phyloP scores from a whole-genome alignment of 2,797 vertebrate species.

The Pelodytes ibericus region DNA sequence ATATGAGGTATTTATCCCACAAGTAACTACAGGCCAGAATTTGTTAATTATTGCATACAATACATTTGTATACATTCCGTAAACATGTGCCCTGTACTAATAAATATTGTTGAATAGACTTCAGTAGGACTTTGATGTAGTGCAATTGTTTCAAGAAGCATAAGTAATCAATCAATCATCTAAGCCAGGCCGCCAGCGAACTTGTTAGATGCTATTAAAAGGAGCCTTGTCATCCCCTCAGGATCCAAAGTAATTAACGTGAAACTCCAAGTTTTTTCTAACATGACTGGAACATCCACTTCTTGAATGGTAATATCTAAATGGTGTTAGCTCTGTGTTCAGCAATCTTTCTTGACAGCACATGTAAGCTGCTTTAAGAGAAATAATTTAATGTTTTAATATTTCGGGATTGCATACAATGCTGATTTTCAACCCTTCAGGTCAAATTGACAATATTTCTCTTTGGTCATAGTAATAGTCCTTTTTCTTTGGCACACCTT shows the following conservation, averaged over 20 bases:
- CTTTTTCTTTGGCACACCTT: not conserved
- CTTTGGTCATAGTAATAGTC: not conserved
- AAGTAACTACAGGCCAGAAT: not conserved
- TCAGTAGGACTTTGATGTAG: not conserved
- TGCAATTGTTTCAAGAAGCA: constrained; percentile 6
- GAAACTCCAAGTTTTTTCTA: too few species aligned
- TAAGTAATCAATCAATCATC: constrained; percentile 1
- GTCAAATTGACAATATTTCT: not conserved
- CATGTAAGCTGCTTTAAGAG: too few species aligned
- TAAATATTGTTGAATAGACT: constrained; percentile 15
- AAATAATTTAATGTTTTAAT: not conserved
- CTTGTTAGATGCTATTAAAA: constrained; percentile 9
- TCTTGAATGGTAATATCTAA: too few species aligned
- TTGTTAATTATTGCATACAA: not conserved
- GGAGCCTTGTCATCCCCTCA: not conserved
- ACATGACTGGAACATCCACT: too few species aligned
- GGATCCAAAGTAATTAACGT: too few species aligned
- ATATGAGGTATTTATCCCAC: constrained; percentile 17
- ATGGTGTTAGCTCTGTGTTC: too few species aligned
- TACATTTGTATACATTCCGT: not conserved
- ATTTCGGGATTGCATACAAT: not conserved
- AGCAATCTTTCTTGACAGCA: too few species aligned
- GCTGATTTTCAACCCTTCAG: constrained; percentile 1
- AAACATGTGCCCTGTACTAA: not conserved
- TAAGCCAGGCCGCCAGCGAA: constrained; percentile 14